Percentiles rank a stretch among this genome's conserved stretches.
Conservation (phyloP, 2,113 vertebrate genomes). For the Papio anubis region DNA sequence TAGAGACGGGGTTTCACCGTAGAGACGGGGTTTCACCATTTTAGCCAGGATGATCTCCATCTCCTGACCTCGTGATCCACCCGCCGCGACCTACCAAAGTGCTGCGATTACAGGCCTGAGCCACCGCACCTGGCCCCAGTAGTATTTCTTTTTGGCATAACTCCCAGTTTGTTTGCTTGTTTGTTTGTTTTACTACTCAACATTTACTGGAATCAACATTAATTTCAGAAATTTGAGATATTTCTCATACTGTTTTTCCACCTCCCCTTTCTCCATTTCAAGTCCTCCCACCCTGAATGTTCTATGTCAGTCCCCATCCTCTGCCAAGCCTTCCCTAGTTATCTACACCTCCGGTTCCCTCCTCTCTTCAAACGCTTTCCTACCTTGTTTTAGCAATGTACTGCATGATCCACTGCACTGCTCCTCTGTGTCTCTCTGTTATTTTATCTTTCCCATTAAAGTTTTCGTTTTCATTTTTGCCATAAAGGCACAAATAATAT, state of each 20-base stretch:
- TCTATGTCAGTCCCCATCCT: rapidly evolving
- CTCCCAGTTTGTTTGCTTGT: too few species aligned
- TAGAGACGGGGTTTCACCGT: too few species aligned
- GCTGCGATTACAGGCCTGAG: too few species aligned
- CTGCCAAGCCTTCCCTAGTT: not conserved
- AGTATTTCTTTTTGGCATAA: not conserved
- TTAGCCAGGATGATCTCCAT: too few species aligned
- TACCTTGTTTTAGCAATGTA: not conserved
- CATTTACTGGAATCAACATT: not conserved
- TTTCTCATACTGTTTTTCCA: not conserved
- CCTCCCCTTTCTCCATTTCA: not conserved
- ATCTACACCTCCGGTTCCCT: too few species aligned
- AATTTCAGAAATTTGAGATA: not conserved
- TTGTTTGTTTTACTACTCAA: not conserved
- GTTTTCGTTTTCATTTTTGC: not conserved
- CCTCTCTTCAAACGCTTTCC: not conserved
- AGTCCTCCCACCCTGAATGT: not conserved
- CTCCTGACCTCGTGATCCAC: too few species aligned
- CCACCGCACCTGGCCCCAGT: too few species aligned
- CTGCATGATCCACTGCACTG: not conserved
- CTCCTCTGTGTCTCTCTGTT: not conserved
- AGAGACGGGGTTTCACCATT: too few species aligned
- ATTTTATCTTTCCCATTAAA: not conserved
- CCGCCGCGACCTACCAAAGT: too few species aligned
- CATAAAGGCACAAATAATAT: not conserved